phyloP scores from a whole-genome alignment of 2,797 vertebrate species.

The Aeoliscus strigatus region DNA sequence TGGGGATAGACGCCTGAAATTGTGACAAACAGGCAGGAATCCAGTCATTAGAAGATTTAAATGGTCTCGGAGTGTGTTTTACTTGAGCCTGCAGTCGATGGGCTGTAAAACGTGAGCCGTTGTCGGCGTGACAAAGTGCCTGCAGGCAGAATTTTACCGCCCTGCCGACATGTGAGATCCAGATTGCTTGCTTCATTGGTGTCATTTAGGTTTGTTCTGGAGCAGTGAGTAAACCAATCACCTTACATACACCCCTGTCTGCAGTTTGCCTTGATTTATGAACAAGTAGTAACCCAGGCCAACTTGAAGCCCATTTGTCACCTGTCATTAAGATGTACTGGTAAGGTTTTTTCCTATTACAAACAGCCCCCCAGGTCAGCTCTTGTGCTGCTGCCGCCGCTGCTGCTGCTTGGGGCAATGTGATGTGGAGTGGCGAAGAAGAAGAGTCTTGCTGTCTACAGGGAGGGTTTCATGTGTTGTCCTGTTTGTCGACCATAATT shows the following conservation, averaged over 20 bases:
- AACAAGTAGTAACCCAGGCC: constrained; percentile 53
- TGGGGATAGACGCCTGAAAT: constrained; percentile 15
- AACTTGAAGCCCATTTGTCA: constrained; percentile 70
- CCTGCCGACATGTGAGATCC: constrained; percentile 54
- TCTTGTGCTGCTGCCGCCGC: constrained; percentile 35
- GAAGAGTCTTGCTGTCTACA: constrained; percentile 34
- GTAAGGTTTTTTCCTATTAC: constrained; percentile 67
- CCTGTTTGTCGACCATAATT: constrained; percentile 48
- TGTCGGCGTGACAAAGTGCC: constrained; percentile 54
- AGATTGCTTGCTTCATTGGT: constrained; percentile 65
- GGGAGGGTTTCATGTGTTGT: constrained; percentile 24
- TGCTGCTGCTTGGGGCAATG: constrained; percentile 14
- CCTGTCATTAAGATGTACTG: constrained; percentile 72
- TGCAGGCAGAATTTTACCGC: constrained; percentile 44
- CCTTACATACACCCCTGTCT: constrained; percentile 66
- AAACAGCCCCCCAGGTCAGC: constrained; percentile 36
- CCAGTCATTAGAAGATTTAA: constrained; percentile 29
- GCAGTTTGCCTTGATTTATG: constrained; percentile 71
- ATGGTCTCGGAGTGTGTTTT: constrained; percentile 23
- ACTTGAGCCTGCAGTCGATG: constrained; percentile 25
- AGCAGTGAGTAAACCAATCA: constrained; percentile 76
- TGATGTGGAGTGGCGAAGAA: constrained; percentile 17
- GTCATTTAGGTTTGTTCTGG: constrained; percentile 74
- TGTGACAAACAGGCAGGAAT: constrained; percentile 2
- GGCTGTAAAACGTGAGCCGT: constrained; percentile 53